Conservation (phyloP, 1,140 invertebrate species). For the Linepithema humile region DNA sequence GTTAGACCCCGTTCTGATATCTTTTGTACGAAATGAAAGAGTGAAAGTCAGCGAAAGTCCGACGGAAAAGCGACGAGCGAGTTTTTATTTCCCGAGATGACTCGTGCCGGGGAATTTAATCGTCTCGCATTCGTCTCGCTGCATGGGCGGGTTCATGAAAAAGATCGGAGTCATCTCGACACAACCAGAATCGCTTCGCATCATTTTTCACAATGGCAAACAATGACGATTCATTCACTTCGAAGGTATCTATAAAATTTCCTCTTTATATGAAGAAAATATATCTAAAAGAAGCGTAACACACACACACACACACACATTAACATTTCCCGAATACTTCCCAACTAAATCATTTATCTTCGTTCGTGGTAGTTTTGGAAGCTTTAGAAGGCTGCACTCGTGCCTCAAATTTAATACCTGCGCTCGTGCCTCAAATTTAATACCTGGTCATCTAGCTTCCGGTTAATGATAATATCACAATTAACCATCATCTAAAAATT, state of each 20-base stretch:
- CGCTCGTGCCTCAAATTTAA: neutral
- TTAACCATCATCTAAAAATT: neutral
- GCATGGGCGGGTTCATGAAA: slow-evolving; percentile 62
- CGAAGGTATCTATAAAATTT: neutral
- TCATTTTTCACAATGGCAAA: neutral
- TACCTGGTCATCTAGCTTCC: neutral
- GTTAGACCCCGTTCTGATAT: neutral
- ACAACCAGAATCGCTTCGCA: too few relatives aligned
- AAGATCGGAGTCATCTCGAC: slow-evolving; percentile 53
- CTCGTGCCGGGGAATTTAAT: slow-evolving; percentile 59
- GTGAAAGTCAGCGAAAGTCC: neutral
- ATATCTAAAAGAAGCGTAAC: neutral
- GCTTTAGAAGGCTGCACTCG: too few relatives aligned
- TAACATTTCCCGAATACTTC: neutral
- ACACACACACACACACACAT: too few relatives aligned
- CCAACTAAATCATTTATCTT: neutral
- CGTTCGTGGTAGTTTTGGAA: neutral
- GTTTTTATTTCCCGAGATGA: slow-evolving; percentile 38
- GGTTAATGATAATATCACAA: neutral
- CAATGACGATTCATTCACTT: neutral
- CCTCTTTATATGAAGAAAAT: neutral
- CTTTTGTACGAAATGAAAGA: neutral
- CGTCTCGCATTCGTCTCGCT: slow-evolving; percentile 60
- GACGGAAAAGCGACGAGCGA: slow-evolving; percentile 1
- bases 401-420: too few relatives aligned